Conservation (phyloP, 2,888 invertebrate genomes). For the Theretra japonica region DNA sequence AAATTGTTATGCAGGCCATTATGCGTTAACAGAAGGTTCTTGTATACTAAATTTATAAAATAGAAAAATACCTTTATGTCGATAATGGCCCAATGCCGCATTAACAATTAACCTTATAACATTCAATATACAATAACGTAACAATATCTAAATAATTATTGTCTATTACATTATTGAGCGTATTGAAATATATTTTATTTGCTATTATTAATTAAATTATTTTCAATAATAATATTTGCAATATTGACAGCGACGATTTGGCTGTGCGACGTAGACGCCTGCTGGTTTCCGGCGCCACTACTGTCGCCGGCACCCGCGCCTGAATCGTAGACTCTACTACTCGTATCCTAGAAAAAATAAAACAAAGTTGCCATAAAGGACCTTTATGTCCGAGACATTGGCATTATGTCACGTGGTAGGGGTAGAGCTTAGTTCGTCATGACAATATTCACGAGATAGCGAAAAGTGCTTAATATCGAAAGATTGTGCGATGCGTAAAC, state of each 20-base stretch:
- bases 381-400: no score
- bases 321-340: conserved; percentile 35
- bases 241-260: conserved; percentile 43
- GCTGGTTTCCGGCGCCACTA: conserved; percentile 33
- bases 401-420: no score
- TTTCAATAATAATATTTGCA: not conserved
- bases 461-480: not conserved
- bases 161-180: not conserved
- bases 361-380: not conserved
- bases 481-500: not conserved
- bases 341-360: conserved; percentile 34
- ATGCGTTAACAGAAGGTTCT: not conserved
- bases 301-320: conserved; percentile 35
- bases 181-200: conserved; percentile 32
- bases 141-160: conserved; percentile 10
- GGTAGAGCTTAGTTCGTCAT: no score
- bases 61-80: not conserved
- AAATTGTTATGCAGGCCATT: not conserved
- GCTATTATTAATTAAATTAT: conserved; percentile 39
- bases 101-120: not conserved
- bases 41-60: not conserved
- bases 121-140: not conserved
- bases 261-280: conserved; percentile 40
- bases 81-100: not conserved
- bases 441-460: not conserved